These are phyloP conservation scores for Clavelina lepadiformis DNA, from an alignment of 23 tunicate genomes.

Conservation along the genomic window DNA sequence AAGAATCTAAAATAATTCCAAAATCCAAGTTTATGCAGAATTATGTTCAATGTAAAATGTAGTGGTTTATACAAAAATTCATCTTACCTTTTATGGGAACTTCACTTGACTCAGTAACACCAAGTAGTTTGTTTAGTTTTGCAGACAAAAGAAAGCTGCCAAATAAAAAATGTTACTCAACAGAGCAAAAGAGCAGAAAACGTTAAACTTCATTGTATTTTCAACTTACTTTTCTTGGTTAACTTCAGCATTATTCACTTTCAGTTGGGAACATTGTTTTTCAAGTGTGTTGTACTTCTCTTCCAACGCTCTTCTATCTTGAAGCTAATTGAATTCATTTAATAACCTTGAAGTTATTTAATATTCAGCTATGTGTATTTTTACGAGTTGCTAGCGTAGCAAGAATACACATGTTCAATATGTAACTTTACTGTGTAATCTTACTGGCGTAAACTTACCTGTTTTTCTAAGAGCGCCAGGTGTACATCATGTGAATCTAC, in stretches of 20 bases:
- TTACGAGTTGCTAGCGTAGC: no score
- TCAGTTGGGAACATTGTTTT: slow-evolving; percentile 24
- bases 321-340: no score
- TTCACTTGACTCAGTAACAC: slow-evolving; percentile 3
- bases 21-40: no score
- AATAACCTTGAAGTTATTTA: no score
- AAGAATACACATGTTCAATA: no score
- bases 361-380: no score
- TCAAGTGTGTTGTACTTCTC: slow-evolving; percentile 17
- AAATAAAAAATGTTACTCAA: neutral
- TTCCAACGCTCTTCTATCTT: slow-evolving; percentile 14
- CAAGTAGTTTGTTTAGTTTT: slow-evolving; percentile 14
- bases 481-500: no score
- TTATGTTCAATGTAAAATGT: no score
- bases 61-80: neutral
- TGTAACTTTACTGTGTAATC: no score
- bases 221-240: slow-evolving; percentile 34
- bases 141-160: slow-evolving; percentile 33
- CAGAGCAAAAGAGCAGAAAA: neutral
- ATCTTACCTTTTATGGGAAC: slow-evolving; percentile 4
- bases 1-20: slow-evolving; percentile 1
- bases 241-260: slow-evolving; percentile 17
- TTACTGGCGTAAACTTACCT: no score
- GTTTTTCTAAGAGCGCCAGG: no score
- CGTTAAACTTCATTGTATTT: neutral